Evolutionary conservation across 2,888 invertebrate genomes (phyloP), one percentile per base, ranked within the genome.

Genomic region (Gasteruption jaculator): DNA sequence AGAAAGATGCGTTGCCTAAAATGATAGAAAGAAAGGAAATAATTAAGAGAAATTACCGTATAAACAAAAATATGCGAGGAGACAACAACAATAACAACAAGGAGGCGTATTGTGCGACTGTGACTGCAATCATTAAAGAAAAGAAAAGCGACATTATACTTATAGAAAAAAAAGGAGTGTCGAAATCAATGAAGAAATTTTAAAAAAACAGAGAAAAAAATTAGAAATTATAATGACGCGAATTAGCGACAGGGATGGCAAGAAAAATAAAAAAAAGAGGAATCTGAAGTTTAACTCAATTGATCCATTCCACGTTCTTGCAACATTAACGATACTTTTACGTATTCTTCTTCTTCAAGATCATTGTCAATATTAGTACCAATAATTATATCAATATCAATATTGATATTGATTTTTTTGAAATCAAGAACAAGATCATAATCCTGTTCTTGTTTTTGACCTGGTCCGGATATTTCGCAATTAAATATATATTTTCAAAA

Each of bases 51-150:
- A 46, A 45, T 45, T 42, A 45, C 33, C 38, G 38, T 38, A 53
- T 46, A 52, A 45, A 51, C 46, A 49, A 45, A 49, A 53, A 55
- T 58, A 53, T 48, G 53, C 42, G 45, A 49, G 27, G 46, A 36
- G 18, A 44, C 18, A 46, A 34, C 35, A 42, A 41, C 42, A 35
- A 35, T 40, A 20, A 43, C 33, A 43, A 30, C 43, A 41, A 38
- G 51, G 50, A 46, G 52, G 56, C 49, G 60, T 65, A n/a, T n/a
- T n/a, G n/a, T n/a, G n/a, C 61, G 56, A 68, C 65, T 69, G 69
- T 69, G 68, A 69, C 68, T 69, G 68, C 68, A 68, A 69, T 69
- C 67, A 65, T 64, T 62, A 61, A 46, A 51, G 51, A 49, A 42
- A 29, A 29, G 33, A 20, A 15, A 38, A 14, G 22, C 30, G 33